A percentile compares a stretch with the other conserved stretches of the same genome.
phyloP scores from a whole-genome alignment of 2,113 vertebrate species.

The Telmatochromis sp. region DNA sequence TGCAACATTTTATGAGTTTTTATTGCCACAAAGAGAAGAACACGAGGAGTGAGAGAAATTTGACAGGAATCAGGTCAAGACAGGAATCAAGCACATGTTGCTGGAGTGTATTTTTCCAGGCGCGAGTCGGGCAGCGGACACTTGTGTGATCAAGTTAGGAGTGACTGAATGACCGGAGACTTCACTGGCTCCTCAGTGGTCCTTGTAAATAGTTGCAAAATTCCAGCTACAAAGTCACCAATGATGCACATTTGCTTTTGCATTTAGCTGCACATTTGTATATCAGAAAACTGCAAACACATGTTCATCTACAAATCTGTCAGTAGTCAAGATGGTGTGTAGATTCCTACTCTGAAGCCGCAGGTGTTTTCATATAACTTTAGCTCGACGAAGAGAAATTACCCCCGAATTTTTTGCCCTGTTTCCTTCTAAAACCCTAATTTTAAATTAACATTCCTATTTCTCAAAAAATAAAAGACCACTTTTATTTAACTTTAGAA shows the following conservation, averaged over 20 bases:
- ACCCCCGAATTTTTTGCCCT: neutral
- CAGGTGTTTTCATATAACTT: neutral
- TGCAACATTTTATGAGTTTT: conserved; percentile 34
- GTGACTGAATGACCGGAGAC: neutral
- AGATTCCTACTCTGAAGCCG: neutral
- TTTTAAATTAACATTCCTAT: neutral
- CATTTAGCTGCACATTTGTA: neutral
- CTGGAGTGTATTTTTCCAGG: neutral
- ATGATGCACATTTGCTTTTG: neutral
- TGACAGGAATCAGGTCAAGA: conserved; percentile 9
- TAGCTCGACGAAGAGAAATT: neutral
- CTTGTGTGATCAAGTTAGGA: neutral
- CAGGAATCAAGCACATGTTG: conserved; percentile 8
- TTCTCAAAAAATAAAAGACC: neutral
- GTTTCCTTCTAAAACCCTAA: neutral
- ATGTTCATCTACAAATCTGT: conserved; percentile 17
- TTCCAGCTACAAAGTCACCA: neutral
- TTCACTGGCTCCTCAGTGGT: neutral
- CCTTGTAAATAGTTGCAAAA: neutral
- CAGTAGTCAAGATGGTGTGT: neutral
- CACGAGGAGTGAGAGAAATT: conserved; percentile 26
- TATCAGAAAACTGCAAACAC: conserved; percentile 19
- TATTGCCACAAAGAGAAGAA: conserved; percentile 18
- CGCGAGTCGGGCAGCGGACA: neutral
- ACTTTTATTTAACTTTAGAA: neutral